phyloP scores from a whole-genome alignment of 2,888 invertebrate species.

The Lordiphosa andalusiaca region DNA sequence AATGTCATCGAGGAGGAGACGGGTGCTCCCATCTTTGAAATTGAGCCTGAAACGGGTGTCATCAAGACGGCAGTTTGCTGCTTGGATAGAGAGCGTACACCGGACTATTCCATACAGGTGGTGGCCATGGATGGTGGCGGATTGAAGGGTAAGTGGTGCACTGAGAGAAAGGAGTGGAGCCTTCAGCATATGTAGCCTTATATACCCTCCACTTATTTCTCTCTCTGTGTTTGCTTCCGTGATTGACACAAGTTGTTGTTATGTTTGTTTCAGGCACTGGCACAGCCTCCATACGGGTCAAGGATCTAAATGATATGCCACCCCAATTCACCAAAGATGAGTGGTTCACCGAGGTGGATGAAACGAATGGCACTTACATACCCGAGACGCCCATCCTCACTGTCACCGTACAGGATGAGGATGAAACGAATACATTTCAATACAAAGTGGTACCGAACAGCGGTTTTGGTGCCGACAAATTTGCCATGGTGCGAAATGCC shows the following conservation, averaged over 20 bases:
- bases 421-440: constrained; percentile 96
- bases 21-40: constrained; percentile 96
- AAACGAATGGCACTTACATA: constrained; percentile 93
- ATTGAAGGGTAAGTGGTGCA: constrained; percentile 86
- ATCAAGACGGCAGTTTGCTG: constrained; percentile 97
- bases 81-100: constrained; percentile 94
- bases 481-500: constrained; percentile 96
- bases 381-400: constrained; percentile 96
- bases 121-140: constrained; percentile 97
- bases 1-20: constrained; percentile 98
- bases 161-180: constrained; percentile 1
- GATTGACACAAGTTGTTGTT: constrained; percentile 6
- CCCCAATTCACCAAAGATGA: constrained; percentile 97
- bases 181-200: too few relatives aligned
- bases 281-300: constrained; percentile 95
- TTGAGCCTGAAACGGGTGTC: constrained; percentile 96
- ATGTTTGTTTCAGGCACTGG: constrained; percentile 82
- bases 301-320: constrained; percentile 98
- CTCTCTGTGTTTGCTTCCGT: constrained; percentile 10
- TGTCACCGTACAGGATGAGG: constrained; percentile 96
- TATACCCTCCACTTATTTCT: neutral
- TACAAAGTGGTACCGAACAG: constrained; percentile 96
- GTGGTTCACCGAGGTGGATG: constrained; percentile 97
- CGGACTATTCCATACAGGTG: constrained; percentile 97
- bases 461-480: constrained; percentile 96